phyloP scores from a whole-genome alignment of 1,140 invertebrate species.

The Chelonus insularis region DNA sequence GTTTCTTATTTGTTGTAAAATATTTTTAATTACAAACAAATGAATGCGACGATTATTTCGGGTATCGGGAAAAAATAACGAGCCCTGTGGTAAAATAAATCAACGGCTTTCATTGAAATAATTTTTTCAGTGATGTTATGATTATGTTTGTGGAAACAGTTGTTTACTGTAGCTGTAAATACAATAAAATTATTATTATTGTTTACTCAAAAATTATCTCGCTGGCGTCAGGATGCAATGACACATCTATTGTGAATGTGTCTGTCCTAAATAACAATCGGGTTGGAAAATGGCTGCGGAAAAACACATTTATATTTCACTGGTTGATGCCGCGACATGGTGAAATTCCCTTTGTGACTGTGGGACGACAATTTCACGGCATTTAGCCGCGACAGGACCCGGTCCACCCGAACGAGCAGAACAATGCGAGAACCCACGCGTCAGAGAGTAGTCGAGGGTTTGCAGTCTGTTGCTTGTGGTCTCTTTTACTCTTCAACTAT shows the following conservation, averaged over 20 bases:
- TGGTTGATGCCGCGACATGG: constrained; percentile 30
- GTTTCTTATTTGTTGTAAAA: no score
- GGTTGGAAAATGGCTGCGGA: constrained; percentile 49
- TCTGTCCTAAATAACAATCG: constrained; percentile 48
- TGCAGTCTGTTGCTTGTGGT: background rate
- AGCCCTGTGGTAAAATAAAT: no score
- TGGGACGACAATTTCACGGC: constrained; percentile 58
- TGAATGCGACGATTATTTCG: no score
- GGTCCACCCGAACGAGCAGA: constrained; percentile 42
- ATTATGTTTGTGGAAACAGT: no score
- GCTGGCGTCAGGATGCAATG: background rate
- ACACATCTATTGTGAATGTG: constrained; percentile 10
- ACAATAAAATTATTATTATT: background rate
- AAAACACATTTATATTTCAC: constrained; percentile 53
- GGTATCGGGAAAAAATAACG: no score
- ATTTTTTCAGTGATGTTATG: no score
- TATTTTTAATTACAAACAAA: no score
- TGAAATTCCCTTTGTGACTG: constrained; percentile 56
- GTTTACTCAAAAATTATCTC: background rate
- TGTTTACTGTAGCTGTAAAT: background rate
- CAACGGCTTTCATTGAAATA: no score
- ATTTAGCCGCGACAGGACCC: constrained; percentile 51
- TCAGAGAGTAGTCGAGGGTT: constrained; percentile 3
- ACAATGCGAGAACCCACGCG: constrained; percentile 42
- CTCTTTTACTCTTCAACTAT: background rate